Evolutionary conservation across 2,113 vertebrate species (phyloP).

Genomic region (Oncorhynchus clarkii): DNA sequence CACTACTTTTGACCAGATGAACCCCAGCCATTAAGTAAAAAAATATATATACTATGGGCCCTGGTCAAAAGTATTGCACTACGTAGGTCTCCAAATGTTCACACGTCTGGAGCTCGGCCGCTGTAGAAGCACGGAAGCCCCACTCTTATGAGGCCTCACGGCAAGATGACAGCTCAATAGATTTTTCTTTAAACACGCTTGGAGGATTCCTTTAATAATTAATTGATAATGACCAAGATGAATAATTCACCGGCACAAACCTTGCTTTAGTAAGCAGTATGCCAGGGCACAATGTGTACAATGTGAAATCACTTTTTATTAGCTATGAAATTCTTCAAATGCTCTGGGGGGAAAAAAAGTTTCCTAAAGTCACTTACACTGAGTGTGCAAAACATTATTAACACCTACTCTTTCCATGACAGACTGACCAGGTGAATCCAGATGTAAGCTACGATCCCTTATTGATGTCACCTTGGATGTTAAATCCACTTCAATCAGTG

Average conservation of each 20-base stretch:
- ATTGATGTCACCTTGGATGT: too few relatives aligned
- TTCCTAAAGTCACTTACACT: slow-evolving; percentile 18
- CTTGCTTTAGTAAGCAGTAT: slow-evolving; percentile 76
- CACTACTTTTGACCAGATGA: too few relatives aligned
- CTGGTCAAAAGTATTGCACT: too few relatives aligned
- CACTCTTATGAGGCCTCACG: slow-evolving; percentile 63
- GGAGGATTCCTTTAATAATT: slow-evolving; percentile 78
- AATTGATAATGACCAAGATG: slow-evolving; percentile 79
- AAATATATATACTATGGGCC: too few relatives aligned
- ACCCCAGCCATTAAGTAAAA: too few relatives aligned
- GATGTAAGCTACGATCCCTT: slow-evolving; percentile 46
- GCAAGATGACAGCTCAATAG: slow-evolving; percentile 72
- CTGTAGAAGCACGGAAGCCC: slow-evolving; percentile 37
- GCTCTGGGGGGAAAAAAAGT: slow-evolving; percentile 28
- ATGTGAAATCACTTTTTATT: slow-evolving; percentile 73
- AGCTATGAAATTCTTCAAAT: slow-evolving; percentile 54
- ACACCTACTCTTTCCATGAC: slow-evolving; percentile 49
- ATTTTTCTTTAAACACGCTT: slow-evolving; percentile 78
- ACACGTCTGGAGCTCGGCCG: slow-evolving; percentile 53
- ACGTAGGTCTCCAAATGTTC: slow-evolving; percentile 41
- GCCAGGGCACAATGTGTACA: slow-evolving; percentile 69
- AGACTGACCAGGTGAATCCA: slow-evolving; percentile 65
- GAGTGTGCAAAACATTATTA: slow-evolving; percentile 27
- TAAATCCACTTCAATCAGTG: too few relatives aligned
- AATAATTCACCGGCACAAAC: slow-evolving; percentile 75